Conservation (phyloP, 2,113 vertebrate species). For the Forbesichthys papilliferus region DNA sequence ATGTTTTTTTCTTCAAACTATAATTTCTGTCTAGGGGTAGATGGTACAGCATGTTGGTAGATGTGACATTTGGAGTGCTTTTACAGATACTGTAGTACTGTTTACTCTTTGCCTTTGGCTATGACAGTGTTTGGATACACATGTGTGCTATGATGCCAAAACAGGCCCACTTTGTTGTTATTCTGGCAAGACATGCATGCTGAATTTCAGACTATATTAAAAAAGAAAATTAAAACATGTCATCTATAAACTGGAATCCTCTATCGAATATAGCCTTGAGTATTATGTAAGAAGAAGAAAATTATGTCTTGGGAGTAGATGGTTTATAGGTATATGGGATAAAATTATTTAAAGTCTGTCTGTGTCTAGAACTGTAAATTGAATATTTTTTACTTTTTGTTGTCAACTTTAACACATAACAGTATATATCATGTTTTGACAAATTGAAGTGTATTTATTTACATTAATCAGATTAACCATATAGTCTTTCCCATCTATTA, state of each 20-base stretch:
- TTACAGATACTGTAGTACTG: neutral
- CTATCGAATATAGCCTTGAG: neutral
- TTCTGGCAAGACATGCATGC: neutral
- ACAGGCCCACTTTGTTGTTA: neutral
- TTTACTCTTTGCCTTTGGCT: conserved; percentile 3
- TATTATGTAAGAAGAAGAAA: conserved; percentile 4
- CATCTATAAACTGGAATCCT: neutral
- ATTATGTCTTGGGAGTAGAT: neutral
- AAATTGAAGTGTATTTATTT: neutral
- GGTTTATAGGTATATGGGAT: neutral
- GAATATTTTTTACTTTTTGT: conserved; percentile 2
- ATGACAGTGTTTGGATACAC: conserved; percentile 4
- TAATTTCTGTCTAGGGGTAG: neutral
- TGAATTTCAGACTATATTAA: too few species aligned
- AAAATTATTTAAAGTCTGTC: neutral
- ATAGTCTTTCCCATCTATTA: conserved; percentile 29
- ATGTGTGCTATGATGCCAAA: conserved; percentile 8
- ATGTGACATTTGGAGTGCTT: conserved; percentile 3
- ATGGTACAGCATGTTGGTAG: neutral
- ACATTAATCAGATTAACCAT: neutral
- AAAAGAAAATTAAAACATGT: too few species aligned
- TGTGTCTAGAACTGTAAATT: neutral
- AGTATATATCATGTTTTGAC: neutral
- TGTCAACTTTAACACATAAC: neutral
- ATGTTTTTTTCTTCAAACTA: neutral